Evolutionary conservation across 2,888 invertebrate species (phyloP), one percentile per base, ranked within the genome.

Genomic region (Andrena dorsata): DNA sequence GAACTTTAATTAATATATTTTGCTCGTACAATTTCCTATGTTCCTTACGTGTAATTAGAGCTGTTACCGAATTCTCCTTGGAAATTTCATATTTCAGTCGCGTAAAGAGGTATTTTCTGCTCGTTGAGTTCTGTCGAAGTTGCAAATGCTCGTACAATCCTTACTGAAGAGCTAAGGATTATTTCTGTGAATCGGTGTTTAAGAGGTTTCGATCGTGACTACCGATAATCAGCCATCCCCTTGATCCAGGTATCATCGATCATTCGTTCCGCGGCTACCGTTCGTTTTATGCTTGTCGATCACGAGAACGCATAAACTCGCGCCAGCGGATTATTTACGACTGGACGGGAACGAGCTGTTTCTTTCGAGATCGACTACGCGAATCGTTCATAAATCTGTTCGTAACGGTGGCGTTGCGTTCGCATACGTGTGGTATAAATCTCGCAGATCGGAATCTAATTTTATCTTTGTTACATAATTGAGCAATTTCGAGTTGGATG

Each of bases 201-300:
- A 76, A 84, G 73, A 65, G 69, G 66, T 73, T 80, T 70, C 80
- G 80, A 86, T 81, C 85, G 84, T 77, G 84, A 85, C 88, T 86
- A 86, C 88, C 86, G 84, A 85, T 82, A 85, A 83, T 41, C 79
- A 72, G 76, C 86, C 84, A 84, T 87, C 84, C 85, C 76, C 80
- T 76, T 74, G 87, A 89, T 90, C 87, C 86, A 65, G 83, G 82
- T 70, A 83, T 83, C 87, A 90, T 90, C 88, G 84, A 90, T 90
- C 90, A 89, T 82, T 83, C 82, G 79, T 72, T 76, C 53, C 32
- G 58, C 76, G 58, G 87, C 88, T 87, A 89, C 88, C 75, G 87
- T 84, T 58, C 86, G 87, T 86, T 88, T 89, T 86, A 87, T 89
- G 85, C 84, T 80, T 79, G 87, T 86, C 87, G 88, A 89, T 86